These are phyloP conservation scores for Carassius carassius DNA, from an alignment of 2,113 vertebrate genomes.

Conservation along the genomic window DNA sequence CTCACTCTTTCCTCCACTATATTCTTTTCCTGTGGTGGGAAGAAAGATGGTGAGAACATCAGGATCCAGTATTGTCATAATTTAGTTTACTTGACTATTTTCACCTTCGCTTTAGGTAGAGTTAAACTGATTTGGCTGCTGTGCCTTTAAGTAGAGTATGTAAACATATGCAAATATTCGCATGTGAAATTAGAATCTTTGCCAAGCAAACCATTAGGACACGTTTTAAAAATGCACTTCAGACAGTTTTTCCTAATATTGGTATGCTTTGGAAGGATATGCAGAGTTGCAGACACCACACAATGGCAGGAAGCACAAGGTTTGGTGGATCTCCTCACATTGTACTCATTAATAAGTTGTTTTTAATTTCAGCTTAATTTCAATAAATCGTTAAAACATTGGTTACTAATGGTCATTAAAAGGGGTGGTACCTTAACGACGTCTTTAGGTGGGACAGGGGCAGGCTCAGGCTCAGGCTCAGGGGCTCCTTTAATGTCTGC, in stretches of 20 bases:
- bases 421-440: conserved; percentile 68
- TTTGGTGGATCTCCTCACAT: neutral
- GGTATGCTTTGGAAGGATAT: neutral
- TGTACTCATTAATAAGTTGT: neutral
- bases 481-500: conserved; percentile 63
- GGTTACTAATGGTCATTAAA: neutral
- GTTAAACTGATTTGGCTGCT: neutral
- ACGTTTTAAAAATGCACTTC: neutral
- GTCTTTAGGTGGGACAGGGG: conserved; percentile 60
- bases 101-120: neutral
- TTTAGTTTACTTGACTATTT: neutral
- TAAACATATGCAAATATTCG: neutral
- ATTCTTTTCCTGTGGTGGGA: conserved; percentile 68
- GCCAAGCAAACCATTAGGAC: neutral
- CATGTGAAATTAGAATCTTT: neutral
- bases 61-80: neutral
- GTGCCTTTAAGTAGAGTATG: neutral
- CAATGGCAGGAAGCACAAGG: neutral
- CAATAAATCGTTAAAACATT: neutral
- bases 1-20: conserved; percentile 65
- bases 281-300: neutral
- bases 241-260: neutral
- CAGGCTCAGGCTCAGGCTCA: conserved; percentile 60
- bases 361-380: neutral
- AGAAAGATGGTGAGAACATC: neutral